Evolutionary conservation across 2,797 vertebrate genomes (phyloP), one percentile per base, ranked within the genome.

Genomic region (Lepilemur septentrionalis): DNA sequence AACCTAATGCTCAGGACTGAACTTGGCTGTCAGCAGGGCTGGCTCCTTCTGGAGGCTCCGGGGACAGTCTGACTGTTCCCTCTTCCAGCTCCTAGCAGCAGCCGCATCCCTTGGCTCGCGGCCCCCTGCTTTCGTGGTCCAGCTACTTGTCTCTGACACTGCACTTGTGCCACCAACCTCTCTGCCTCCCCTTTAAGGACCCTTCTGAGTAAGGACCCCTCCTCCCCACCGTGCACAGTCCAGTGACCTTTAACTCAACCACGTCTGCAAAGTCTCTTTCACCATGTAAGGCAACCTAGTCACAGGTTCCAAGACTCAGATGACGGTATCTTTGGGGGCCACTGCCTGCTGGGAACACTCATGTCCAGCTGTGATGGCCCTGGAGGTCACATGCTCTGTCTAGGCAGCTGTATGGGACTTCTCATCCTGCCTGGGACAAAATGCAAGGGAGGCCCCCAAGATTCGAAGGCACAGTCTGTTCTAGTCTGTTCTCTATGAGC

Each of bases 11-110:
- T 20, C 17, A 12, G 46, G 73, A 20, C 17, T 1, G 48, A 32
- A 75, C 4, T 5, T 9, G 1, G 28, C 55, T 20, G 28, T n/a
- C 6, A 0, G 28, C n/a, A 13, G 69, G n/a, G 20, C 14, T 22
- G 18, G 35, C 4, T 32, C 61, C 43, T n/a, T 22, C n/a, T 1
- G 20, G 15, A 20, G 43, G 17, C 11, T n/a, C 30, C 28, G 18
- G 57, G 73, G 43, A 48, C 15, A 8, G 14, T 22, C 30, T 20
- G 35, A 8, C 50, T 9, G 67, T 41, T 50, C 48, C 48, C 48
- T 50, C 48, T 15, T 50, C 48, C 48, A 50, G 48, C 48, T 28
- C 59, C 52, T 7, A 10, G 25, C 22, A 17, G 69, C 23, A 5
- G 35, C 8, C 0, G 46, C 35, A 9, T 43, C 13, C 11, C 20